Evolutionary conservation across 2,888 invertebrate species (phyloP).

Genomic region (Leptinotarsa haldemani): DNA sequence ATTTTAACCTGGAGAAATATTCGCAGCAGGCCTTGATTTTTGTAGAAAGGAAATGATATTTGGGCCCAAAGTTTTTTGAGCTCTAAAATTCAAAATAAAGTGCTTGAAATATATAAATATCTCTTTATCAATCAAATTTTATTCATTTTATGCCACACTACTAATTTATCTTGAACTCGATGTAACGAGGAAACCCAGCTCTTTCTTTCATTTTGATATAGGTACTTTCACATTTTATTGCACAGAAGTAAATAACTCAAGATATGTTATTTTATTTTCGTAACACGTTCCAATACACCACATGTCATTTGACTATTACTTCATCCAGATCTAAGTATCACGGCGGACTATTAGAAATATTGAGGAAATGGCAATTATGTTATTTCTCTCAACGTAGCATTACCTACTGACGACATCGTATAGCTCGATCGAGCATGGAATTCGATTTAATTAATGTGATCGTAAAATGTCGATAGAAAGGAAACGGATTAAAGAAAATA

Average conservation of each 20-base stretch:
- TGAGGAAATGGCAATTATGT: conserved; percentile 16
- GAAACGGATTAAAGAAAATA: not conserved
- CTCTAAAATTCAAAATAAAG: too few relatives aligned
- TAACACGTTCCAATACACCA: conserved; percentile 19
- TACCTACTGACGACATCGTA: not conserved
- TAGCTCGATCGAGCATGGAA: conserved; percentile 4
- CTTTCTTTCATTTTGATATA: not conserved
- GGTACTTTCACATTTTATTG: conserved; percentile 31
- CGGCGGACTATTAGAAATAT: conserved; percentile 13
- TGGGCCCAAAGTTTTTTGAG: too few relatives aligned
- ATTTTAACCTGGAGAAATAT: too few relatives aligned
- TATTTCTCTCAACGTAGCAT: not conserved
- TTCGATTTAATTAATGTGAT: conserved; percentile 9
- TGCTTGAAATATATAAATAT: too few relatives aligned
- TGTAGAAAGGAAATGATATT: too few relatives aligned
- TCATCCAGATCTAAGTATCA: conserved; percentile 1
- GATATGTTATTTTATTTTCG: conserved; percentile 23
- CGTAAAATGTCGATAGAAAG: not conserved
- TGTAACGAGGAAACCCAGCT: not conserved
- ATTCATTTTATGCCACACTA: too few relatives aligned
- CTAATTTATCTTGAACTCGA: too few relatives aligned
- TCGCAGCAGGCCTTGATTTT: too few relatives aligned
- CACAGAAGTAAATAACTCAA: conserved; percentile 25
- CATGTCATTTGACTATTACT: conserved; percentile 22
- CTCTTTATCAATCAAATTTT: too few relatives aligned